phyloP scores from a whole-genome alignment of 1,140 invertebrate species.

The Drosophila sp. region DNA sequence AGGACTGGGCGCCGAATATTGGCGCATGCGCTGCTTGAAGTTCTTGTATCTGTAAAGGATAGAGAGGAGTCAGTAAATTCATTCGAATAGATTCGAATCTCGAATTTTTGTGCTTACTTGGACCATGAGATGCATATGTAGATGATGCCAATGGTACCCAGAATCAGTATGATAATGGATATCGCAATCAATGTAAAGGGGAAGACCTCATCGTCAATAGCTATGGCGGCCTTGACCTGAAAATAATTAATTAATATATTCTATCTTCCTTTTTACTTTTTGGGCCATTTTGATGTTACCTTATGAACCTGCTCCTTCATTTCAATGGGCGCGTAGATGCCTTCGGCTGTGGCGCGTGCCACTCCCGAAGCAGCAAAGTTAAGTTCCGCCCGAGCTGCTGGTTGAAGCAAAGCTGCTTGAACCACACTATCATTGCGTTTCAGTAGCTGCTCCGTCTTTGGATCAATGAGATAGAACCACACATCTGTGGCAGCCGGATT shows the following conservation, averaged over 20 bases:
- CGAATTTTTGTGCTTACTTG: slow-evolving; percentile 85
- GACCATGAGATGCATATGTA: slow-evolving; percentile 97
- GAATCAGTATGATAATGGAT: slow-evolving; percentile 92
- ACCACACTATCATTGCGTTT: slow-evolving; percentile 88
- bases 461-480: slow-evolving; percentile 94
- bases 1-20: slow-evolving; percentile 87
- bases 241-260: slow-evolving; percentile 10
- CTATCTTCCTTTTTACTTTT: not conserved
- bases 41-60: slow-evolving; percentile 86
- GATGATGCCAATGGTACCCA: slow-evolving; percentile 93
- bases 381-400: slow-evolving; percentile 86
- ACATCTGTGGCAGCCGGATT: slow-evolving; percentile 91
- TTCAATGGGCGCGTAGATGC: slow-evolving; percentile 86
- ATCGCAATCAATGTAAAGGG: slow-evolving; percentile 94
- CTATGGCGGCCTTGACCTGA: slow-evolving; percentile 84
- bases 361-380: slow-evolving; percentile 87
- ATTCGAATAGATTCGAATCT: not conserved
- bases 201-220: slow-evolving; percentile 88
- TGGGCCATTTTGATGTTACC: slow-evolving; percentile 37
- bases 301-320: slow-evolving; percentile 76
- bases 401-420: slow-evolving; percentile 85
- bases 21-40: slow-evolving; percentile 90
- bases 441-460: slow-evolving; percentile 89
- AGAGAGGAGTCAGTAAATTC: not conserved
- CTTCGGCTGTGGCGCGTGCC: slow-evolving; percentile 87